Evolutionary conservation across 2,888 invertebrate species (phyloP), one percentile per base, ranked within the genome.

Genomic region (Thelaira solivaga): DNA sequence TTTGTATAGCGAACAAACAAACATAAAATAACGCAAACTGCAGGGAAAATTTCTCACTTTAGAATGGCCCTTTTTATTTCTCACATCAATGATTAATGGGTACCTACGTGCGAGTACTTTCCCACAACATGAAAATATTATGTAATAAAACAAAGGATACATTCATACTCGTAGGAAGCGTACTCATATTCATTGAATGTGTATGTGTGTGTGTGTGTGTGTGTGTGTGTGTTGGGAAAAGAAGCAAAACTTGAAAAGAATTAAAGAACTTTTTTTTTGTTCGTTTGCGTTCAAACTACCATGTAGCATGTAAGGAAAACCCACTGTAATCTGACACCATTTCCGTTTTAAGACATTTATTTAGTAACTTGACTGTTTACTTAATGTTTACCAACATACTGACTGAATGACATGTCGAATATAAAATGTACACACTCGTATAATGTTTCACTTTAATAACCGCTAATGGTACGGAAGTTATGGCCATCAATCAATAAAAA

Each of bases 311-410:
- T 51, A 51, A 65, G 51, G 29, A 71, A 76, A 74, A 11, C 71
- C 64, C 49, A 62, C 49, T 61, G 76, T 61, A 76, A 76, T 76
- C 49, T 67, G 76, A 76, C 55, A 76, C 76, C 76, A 67, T 76
- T 72, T 76, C 76, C 76, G 76, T 65, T 76, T 53, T 34, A 24
- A 61, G 61, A 45, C 36, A 53, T 68, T 68, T 55, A 45, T 55
- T 51, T 29, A 55, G 22, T 39, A 45, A 74, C 74, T 74, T 51
- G 51, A 61, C 65, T 53, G 59, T 51, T 36, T 43, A n/a, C 16
- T 22, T 26, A 10, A 5, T 29, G 26, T 31, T 49, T 22, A 2
- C 41, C 7, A 51, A 41, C 18, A 36, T 36, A 24, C 36, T 29
- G 26, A 24, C 45, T 41, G 10, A 31, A 73, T 20, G 34, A 51